Conservation (phyloP, 2,797 vertebrate genomes). For the Sphenopsis melanotis region DNA sequence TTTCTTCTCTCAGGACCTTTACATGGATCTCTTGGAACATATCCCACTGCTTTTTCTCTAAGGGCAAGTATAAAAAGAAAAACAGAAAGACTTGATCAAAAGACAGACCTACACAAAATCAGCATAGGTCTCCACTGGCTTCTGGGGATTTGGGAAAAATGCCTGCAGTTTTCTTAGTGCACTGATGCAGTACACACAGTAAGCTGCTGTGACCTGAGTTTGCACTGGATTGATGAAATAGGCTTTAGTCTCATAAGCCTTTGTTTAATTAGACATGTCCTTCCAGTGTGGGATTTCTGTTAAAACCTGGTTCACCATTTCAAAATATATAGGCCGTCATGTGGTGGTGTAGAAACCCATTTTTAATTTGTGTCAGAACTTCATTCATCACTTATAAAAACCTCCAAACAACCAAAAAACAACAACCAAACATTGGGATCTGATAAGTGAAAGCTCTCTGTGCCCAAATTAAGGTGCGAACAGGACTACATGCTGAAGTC, state of each 20-base stretch:
- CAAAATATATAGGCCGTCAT: background rate
- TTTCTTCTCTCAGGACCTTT: background rate
- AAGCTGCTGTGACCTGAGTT: background rate
- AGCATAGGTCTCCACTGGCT: background rate
- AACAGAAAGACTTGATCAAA: background rate
- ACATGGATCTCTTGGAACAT: background rate
- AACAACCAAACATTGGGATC: background rate
- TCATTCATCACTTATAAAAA: background rate
- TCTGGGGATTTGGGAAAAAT: background rate
- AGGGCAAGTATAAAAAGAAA: background rate
- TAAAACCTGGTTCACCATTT: background rate
- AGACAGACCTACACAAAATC: background rate
- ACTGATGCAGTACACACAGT: background rate
- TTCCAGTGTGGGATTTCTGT: background rate
- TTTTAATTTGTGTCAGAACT: background rate
- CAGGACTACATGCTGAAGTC: rapidly evolving
- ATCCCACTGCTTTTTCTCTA: background rate
- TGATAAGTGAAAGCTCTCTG: background rate
- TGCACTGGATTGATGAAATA: background rate
- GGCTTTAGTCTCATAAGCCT: background rate
- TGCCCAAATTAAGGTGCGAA: background rate
- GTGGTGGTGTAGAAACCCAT: background rate
- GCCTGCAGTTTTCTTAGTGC: background rate
- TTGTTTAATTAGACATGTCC: background rate
- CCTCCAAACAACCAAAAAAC: background rate